These are phyloP conservation scores for Onychomys torridus DNA, from an alignment of 2,797 vertebrate genomes.

Conservation along the genomic window DNA sequence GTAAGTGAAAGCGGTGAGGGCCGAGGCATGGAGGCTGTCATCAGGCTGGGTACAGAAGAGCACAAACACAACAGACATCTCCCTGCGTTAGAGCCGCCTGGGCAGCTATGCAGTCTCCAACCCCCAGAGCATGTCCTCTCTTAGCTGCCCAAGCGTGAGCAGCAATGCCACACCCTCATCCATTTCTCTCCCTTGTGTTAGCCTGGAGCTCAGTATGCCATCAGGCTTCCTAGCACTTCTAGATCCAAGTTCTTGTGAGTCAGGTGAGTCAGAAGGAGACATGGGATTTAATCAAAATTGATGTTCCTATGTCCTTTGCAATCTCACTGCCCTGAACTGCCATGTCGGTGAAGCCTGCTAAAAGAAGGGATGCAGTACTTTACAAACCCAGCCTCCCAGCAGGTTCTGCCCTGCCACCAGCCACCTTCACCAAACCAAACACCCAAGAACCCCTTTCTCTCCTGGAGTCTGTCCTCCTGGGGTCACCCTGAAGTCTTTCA, in stretches of 20 bases:
- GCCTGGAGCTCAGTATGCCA: neutral
- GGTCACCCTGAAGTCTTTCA: no score
- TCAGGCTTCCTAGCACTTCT: neutral
- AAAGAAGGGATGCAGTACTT: fast-evolving
- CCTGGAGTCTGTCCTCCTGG: neutral
- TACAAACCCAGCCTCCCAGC: no score
- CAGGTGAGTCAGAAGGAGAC: neutral
- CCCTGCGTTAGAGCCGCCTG: fast-evolving
- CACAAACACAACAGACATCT: neutral
- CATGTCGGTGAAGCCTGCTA: neutral
- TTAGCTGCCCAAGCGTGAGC: neutral
- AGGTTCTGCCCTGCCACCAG: no score
- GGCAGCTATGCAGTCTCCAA: no score
- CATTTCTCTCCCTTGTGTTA: neutral
- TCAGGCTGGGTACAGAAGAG: neutral
- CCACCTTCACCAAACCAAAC: neutral
- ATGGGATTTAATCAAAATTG: neutral
- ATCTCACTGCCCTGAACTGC: neutral
- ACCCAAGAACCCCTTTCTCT: neutral
- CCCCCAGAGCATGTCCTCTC: neutral
- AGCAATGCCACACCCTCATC: neutral
- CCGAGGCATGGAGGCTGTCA: no score
- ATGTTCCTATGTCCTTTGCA: no score
- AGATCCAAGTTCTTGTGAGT: neutral
- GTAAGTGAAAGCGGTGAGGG: neutral